Conservation (phyloP, 2,113 vertebrate species). For the Montifringilla adamsi region DNA sequence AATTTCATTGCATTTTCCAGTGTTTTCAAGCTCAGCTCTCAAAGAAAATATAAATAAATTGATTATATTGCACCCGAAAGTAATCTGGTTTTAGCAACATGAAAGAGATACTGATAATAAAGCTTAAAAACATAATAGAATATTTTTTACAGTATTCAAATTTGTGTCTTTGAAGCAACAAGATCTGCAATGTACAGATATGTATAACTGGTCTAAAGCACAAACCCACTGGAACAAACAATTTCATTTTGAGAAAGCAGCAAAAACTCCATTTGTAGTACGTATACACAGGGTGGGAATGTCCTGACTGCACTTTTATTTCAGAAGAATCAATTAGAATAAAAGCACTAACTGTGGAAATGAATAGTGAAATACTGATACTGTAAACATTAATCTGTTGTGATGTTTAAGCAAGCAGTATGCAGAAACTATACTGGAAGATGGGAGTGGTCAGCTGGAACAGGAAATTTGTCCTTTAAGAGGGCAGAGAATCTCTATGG, state of each 20-base stretch:
- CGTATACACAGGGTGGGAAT: not conserved
- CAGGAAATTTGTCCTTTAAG: not conserved
- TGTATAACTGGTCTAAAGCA: not conserved
- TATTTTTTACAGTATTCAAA: not conserved
- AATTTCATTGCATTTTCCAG: not conserved
- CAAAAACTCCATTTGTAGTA: accelerated
- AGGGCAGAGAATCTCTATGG: not conserved
- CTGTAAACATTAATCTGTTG: not conserved
- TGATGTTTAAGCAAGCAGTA: not conserved
- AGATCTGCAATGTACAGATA: not conserved
- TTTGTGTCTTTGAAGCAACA: not conserved
- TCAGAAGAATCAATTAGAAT: not conserved
- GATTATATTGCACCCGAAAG: not conserved
- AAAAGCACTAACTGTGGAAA: not conserved
- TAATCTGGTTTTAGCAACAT: not conserved
- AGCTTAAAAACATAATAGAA: not conserved
- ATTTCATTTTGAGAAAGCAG: not conserved
- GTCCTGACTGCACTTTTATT: not conserved
- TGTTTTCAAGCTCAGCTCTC: not conserved
- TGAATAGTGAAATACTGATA: not conserved
- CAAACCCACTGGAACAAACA: not conserved
- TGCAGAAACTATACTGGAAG: not conserved
- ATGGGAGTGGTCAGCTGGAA: not conserved
- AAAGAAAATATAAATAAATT: not conserved
- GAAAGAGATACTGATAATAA: not conserved